Percentiles rank a stretch among this genome's conserved stretches.
Conservation (phyloP, 2,113 vertebrate genomes). For the human (Homo sapiens) region GRCh38 chr17:8796001-8796500, state of each 20-base stretch:
- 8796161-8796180: not conserved
- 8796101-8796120: not conserved
- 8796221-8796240: not conserved
- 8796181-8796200: not conserved
- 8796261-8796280: not conserved
- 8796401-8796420: not conserved
- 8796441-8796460: not conserved
- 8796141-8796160: not conserved
- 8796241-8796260: not conserved
- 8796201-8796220: not conserved
- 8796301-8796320: not conserved
- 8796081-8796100: not conserved
- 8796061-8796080: not conserved
- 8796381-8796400: not conserved
- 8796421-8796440: not conserved
- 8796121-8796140: not conserved
- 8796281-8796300: not conserved
- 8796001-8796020: not conserved
- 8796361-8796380: not conserved
- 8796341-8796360: not conserved
- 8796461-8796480: not conserved
- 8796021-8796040: not conserved
- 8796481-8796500: not conserved
- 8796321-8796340: fast-evolving
- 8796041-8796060: not conserved